Base-by-base conservation (phyloP, 2,797 vertebrate genomes). In the Parauchenoglanis ngamensis region DNA sequence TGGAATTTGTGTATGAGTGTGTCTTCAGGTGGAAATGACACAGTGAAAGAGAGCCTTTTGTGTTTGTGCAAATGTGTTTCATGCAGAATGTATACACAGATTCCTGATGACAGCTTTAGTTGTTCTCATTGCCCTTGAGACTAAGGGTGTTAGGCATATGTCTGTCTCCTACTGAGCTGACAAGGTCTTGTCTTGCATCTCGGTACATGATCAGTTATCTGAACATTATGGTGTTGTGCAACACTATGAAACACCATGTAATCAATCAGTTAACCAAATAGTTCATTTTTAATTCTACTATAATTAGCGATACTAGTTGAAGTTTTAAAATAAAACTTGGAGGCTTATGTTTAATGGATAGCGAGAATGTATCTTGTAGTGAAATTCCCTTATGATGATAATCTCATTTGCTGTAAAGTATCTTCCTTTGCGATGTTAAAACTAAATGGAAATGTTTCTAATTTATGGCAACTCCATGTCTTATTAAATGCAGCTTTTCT, bases 1-100 rank as follows among this genome's bases (percentile, higher is more conserved):
- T 79, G 61, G 89, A 87, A 92, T 23, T 90, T 89, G 92, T 84
- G 68, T 40, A 28, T 57, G 80, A 72, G 35, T 61, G 49, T 87
- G 52, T 82, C 23, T 83, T 83, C 61, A 83, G 80, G 63, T 83
- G 63, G 61, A 83, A 83, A 83, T 31, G 44, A 82, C 17, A 67
- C 17, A 13, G 59, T 67, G 59, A 80, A 61, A n/a, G 59, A 19
- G 59, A 89, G 79, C 10, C 10, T 49, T 49, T 7, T 49, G 49
- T 68, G 19, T 82, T 70, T 75, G 68, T 82, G 57, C 67, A 61
- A 68, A 57, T 35, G 76, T 78, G 52, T 57, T 7, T 78, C 28
- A 23, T 28, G 28, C 52, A 57, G 76, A 78, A 35, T 40, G 3
- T 65, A 84, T 85, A 81, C 44, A 61, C 40, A 11, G 54, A 73